Conservation (phyloP, 1,140 invertebrate species). For the Venturia canescens region DNA sequence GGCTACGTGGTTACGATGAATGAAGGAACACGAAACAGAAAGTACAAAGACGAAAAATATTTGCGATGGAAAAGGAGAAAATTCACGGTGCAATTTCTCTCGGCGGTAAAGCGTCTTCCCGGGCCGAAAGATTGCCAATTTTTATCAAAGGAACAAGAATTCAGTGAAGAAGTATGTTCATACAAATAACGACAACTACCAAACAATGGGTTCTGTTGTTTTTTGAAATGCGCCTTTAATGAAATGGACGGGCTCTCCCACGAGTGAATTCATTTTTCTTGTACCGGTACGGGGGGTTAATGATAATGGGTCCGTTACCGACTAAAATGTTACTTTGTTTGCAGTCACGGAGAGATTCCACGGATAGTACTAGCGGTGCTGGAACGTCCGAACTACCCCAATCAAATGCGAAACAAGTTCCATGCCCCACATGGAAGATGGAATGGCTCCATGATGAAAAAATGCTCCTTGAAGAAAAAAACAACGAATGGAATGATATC, state of each 20-base stretch:
- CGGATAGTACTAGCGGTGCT: background rate
- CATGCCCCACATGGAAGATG: background rate
- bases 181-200: background rate
- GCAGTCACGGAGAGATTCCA: background rate
- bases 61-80: constrained; percentile 22
- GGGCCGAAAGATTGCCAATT: constrained; percentile 4
- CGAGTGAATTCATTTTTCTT: background rate
- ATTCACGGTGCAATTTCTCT: background rate
- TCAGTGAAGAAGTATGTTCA: background rate
- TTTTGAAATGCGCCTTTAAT: constrained; percentile 7
- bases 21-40: constrained; percentile 9
- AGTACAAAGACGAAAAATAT: constrained; percentile 15
- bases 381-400: constrained; percentile 11
- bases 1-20: background rate
- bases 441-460: background rate
- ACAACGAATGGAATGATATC: background rate
- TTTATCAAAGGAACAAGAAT: background rate
- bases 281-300: background rate
- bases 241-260: background rate
- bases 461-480: too few species aligned
- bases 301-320: background rate
- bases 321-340: constrained; percentile 10
- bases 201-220: background rate
- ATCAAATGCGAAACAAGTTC: constrained; percentile 3
- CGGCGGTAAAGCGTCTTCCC: background rate